Percentiles rank a stretch among this genome's conserved stretches.
Conservation (phyloP, 1,140 invertebrate species). For the Chrysopa pallens region DNA sequence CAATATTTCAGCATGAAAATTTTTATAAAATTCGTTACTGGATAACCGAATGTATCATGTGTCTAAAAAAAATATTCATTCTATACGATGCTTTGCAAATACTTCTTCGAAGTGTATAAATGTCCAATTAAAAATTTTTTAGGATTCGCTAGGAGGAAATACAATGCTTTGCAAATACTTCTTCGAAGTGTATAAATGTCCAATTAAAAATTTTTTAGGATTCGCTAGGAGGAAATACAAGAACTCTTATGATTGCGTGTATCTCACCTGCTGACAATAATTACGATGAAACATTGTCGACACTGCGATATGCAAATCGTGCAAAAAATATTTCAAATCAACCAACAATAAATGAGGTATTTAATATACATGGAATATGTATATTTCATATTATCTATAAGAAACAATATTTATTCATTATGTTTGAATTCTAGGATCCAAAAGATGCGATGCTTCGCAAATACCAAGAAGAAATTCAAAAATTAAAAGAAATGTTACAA, state of each 20-base stretch:
- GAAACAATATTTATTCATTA: not conserved
- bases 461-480: slow-evolving; percentile 74
- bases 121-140: slow-evolving; percentile 1
- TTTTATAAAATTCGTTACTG: too few species aligned
- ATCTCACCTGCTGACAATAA: slow-evolving; percentile 77
- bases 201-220: slow-evolving; percentile 30
- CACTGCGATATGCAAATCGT: slow-evolving; percentile 71
- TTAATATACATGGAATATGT: not conserved
- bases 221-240: slow-evolving; percentile 87
- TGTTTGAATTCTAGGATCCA: slow-evolving; percentile 35
- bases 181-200: too few species aligned
- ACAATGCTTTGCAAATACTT: too few species aligned
- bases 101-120: too few species aligned
- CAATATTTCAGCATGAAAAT: too few species aligned
- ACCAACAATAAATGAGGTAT: slow-evolving; percentile 73
- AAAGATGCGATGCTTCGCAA: slow-evolving; percentile 77
- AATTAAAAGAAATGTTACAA: slow-evolving; percentile 46
- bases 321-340: slow-evolving; percentile 91
- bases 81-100: too few species aligned
- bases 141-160: slow-evolving; percentile 87
- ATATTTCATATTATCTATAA: not conserved
- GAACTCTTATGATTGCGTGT: slow-evolving; percentile 88
- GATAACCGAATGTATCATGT: too few species aligned
- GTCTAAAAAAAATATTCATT: too few species aligned
- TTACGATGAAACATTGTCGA: slow-evolving; percentile 80